Evolutionary conservation across 2,888 invertebrate genomes (phyloP), one percentile per base, ranked within the genome.

Genomic region (Petrolisthes manimaculis): DNA sequence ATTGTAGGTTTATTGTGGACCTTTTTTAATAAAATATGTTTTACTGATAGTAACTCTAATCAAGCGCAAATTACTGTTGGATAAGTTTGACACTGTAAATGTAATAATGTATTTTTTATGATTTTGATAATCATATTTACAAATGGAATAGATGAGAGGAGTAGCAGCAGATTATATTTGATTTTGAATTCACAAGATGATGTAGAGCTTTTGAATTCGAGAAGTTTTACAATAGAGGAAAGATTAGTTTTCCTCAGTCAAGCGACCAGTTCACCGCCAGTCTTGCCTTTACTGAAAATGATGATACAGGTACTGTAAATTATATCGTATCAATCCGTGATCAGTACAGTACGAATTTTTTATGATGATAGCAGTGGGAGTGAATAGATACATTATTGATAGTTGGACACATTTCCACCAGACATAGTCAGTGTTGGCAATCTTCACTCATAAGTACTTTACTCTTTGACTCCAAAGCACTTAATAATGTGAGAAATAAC

Each of bases 271-370:
- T 82, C 69, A 53, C 53, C 82, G 18, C 82, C 53, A 82, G 82
- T 69, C 82, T 82, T 82, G 69, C 82, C 69, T 82, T 82, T 18
- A 51, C n/a, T 53, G 51, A 67, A 51, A 67, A 82, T 69, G 69
- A 53, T 51, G 61, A 81, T 80, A 21, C 55, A 37, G 21, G 14
- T 80, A 61, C 54, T 24, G 24, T 61, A 61, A 61, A 61, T 14
- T n/a, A 9, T 79, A 9, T 54, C 21, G 12, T 1, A 53, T 6
- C 21, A 54, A 55, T 53, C 21, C 37, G 9, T 53, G 9, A 54
- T 79, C 53, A 54, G 21, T 37, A 37, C 37, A 37, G 37, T 37
- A 37, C 37, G 37, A 37, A 37, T 37, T 37, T 37, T 37, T 37
- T 37, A 37, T 37, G 37, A 37, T 37, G 37, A 37, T 37, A 37